A percentile compares a stretch with the other conserved stretches of the same genome.
Conservation (phyloP, 2,888 invertebrate species). For the Dryadula phaetusa region DNA sequence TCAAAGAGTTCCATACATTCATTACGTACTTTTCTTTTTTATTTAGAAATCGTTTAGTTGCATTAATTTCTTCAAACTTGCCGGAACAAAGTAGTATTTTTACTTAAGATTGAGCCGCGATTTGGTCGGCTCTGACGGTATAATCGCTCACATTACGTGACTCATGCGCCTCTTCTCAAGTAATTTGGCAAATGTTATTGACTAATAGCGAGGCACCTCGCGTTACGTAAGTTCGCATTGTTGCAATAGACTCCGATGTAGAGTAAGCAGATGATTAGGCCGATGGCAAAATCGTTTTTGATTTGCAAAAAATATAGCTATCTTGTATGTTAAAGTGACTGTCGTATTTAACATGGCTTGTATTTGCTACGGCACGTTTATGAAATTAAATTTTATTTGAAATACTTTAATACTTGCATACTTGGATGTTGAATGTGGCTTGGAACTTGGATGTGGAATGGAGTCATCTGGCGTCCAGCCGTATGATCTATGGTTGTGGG, state of each 20-base stretch:
- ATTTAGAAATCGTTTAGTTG: not conserved
- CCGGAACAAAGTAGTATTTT: not conserved
- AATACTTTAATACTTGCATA: too few relatives aligned
- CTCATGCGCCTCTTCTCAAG: not conserved
- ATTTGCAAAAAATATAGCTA: not conserved
- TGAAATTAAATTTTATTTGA: too few relatives aligned
- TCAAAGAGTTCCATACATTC: not conserved
- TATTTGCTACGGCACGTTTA: too few relatives aligned
- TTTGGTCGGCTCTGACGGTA: not conserved
- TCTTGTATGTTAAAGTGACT: too few relatives aligned
- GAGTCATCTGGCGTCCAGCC: too few relatives aligned
- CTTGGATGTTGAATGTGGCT: too few relatives aligned
- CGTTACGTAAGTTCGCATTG: not conserved
- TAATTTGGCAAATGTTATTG: constrained; percentile 10
- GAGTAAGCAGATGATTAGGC: not conserved
- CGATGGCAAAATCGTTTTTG: constrained; percentile 2
- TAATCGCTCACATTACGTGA: not conserved
- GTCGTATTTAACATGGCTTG: too few relatives aligned
- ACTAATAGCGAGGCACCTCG: not conserved
- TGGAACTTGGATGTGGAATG: too few relatives aligned
- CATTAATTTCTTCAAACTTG: constrained; percentile 3
- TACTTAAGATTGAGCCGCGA: not conserved
- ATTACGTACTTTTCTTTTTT: not conserved
- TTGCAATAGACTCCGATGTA: not conserved
- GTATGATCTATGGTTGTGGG: too few relatives aligned